Conservation (phyloP, 2,113 vertebrate species). For the Oostethus manadensis region DNA sequence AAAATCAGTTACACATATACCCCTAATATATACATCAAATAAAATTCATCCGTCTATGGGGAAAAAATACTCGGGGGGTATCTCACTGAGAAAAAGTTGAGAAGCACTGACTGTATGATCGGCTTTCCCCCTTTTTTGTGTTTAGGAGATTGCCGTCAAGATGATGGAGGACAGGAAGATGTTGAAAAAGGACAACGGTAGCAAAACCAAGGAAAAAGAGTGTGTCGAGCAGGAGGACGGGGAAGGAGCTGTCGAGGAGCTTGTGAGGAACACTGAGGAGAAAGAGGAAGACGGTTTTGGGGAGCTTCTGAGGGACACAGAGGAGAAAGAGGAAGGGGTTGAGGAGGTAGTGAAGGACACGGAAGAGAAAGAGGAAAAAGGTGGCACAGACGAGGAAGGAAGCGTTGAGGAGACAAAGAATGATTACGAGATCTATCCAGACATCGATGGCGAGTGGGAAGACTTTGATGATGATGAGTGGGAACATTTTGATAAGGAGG, state of each 20-base stretch:
- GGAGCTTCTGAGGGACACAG: neutral
- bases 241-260: neutral
- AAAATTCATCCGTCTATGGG: no score
- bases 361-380: neutral
- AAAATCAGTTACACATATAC: no score
- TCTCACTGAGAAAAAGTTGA: no score
- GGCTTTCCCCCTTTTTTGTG: neutral
- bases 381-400: neutral
- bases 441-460: neutral
- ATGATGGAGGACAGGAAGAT: neutral
- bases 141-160: constrained; percentile 4
- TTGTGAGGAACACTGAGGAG: neutral
- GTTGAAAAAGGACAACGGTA: neutral
- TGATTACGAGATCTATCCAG: neutral
- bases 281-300: neutral
- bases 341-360: neutral
- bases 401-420: neutral
- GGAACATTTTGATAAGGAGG: neutral
- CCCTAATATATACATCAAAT: no score
- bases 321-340: neutral
- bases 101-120: no score
- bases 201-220: neutral
- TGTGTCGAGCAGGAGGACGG: neutral
- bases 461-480: neutral
- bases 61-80: no score